These are phyloP conservation scores for Abrostola tripartita DNA, from an alignment of 2,888 invertebrate genomes.

Conservation along the genomic window DNA sequence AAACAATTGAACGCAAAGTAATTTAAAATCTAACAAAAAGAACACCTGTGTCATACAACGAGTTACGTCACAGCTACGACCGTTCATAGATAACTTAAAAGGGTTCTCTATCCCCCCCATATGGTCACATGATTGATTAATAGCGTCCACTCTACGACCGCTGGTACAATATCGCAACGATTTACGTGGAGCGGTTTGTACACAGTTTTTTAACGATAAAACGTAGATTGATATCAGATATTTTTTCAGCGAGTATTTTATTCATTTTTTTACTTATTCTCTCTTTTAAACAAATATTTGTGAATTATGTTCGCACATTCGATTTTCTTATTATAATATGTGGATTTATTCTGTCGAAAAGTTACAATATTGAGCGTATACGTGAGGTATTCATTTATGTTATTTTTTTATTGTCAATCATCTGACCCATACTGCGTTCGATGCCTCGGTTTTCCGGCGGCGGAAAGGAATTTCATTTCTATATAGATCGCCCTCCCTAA, in stretches of 20 bases:
- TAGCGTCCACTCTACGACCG: constrained; percentile 10
- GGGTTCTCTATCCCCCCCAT: constrained; percentile 26
- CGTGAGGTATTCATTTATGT: too few species aligned
- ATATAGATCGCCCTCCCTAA: too few species aligned
- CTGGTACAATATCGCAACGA: constrained; percentile 1
- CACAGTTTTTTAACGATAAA: neutral
- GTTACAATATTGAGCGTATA: too few species aligned
- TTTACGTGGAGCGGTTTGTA: constrained; percentile 2
- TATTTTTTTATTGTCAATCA: too few species aligned
- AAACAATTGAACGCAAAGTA: neutral
- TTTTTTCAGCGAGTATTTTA: neutral
- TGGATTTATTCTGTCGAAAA: too few species aligned
- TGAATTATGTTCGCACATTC: too few species aligned
- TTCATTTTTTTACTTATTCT: too few species aligned
- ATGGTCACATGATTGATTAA: constrained; percentile 46
- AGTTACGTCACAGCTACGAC: constrained; percentile 24
- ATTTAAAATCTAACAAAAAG: neutral
- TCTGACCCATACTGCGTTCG: too few species aligned
- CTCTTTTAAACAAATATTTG: too few species aligned
- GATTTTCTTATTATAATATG: too few species aligned
- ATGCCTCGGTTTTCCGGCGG: too few species aligned
- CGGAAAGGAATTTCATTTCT: too few species aligned
- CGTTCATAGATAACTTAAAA: constrained; percentile 40
- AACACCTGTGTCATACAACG: constrained; percentile 30
- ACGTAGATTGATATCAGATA: neutral